These are phyloP conservation scores for Hemitrygon akajei DNA, from an alignment of 2,797 vertebrate genomes.

Conservation along the genomic window DNA sequence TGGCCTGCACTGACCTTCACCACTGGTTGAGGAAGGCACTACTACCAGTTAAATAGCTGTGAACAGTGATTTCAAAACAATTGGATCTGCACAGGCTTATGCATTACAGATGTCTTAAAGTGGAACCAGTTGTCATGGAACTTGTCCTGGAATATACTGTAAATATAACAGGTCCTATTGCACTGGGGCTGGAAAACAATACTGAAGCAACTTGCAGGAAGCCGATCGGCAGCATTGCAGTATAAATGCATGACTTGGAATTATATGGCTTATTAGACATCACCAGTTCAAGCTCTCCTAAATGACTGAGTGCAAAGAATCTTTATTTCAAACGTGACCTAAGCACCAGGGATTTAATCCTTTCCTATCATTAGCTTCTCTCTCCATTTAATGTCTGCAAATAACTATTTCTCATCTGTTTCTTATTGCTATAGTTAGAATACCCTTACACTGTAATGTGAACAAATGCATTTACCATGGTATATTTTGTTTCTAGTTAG, in stretches of 20 bases:
- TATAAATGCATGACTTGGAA: not conserved
- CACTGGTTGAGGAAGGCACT: not conserved
- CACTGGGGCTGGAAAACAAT: not conserved
- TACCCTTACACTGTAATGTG: not conserved
- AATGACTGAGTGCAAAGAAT: not conserved
- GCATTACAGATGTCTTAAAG: conserved; percentile 20
- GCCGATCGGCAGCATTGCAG: too few species aligned
- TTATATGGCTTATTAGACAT: not conserved
- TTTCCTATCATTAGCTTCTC: conserved; percentile 10
- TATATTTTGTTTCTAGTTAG: conserved; percentile 27
- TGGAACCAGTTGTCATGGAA: conserved; percentile 1
- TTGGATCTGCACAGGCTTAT: conserved; percentile 10
- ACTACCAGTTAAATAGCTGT: conserved; percentile 24
- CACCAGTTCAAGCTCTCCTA: not conserved
- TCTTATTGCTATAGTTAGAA: conserved; percentile 1
- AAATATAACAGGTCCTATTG: not conserved
- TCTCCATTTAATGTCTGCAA: not conserved
- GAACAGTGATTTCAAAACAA: conserved; percentile 4
- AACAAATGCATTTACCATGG: conserved; percentile 12
- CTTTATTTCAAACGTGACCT: not conserved
- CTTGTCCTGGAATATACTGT: not conserved
- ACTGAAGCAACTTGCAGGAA: not conserved
- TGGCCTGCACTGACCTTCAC: not conserved
- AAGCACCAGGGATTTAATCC: conserved; percentile 1
- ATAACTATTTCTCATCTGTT: conserved; percentile 20